These are phyloP conservation scores for Byasa hedistus DNA, from an alignment of 2,888 invertebrate genomes.

Conservation along the genomic window DNA sequence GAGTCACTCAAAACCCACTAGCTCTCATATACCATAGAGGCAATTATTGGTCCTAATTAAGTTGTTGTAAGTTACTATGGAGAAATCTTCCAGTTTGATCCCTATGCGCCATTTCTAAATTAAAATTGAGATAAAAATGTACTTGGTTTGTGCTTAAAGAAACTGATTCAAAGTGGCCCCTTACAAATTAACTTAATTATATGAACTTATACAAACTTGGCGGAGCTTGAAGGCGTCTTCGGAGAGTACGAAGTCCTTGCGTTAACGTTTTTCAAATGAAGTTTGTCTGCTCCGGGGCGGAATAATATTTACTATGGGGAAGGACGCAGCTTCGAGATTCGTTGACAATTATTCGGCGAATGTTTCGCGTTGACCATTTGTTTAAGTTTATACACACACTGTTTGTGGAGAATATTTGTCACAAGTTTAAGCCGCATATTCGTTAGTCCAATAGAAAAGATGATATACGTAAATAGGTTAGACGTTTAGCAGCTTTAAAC, in stretches of 20 bases:
- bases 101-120: no score
- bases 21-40: no score
- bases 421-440: no score
- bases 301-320: constrained; percentile 25
- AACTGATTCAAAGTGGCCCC: not conserved
- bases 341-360: constrained; percentile 20
- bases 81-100: no score
- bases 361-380: constrained; percentile 13
- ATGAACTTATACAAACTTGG: constrained; percentile 19
- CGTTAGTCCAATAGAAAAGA: no score
- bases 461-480: no score
- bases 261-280: constrained; percentile 21
- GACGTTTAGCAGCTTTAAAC: no score
- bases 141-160: not conserved
- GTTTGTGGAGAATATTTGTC: no score
- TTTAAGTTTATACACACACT: no score
- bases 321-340: constrained; percentile 16
- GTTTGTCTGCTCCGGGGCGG: constrained; percentile 16
- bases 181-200: constrained; percentile 20
- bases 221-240: constrained; percentile 10
- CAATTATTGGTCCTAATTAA: no score
- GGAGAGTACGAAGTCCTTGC: constrained; percentile 19
- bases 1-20: no score
- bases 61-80: no score
- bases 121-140: not conserved